Evolutionary conservation across 2,888 invertebrate species (phyloP).

Genomic region (Acheta domesticus): DNA sequence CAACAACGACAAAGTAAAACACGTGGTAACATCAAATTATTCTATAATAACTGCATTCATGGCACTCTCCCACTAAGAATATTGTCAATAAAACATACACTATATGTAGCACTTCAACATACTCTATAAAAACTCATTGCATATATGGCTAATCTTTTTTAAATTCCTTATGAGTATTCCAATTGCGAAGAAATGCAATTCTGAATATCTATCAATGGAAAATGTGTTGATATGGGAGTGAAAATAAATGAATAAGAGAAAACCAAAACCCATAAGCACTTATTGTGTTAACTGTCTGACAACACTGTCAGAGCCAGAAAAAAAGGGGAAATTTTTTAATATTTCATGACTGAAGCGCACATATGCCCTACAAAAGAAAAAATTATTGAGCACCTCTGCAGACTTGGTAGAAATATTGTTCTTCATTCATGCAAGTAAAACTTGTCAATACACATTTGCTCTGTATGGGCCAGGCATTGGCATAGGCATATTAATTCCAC

Average conservation of each 20-base stretch:
- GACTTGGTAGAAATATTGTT: neutral
- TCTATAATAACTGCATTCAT: neutral
- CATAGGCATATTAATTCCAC: constrained; percentile 75
- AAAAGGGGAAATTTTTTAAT: too few species aligned
- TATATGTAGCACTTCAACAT: neutral
- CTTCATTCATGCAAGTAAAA: neutral
- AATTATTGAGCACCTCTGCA: neutral
- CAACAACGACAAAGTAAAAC: neutral
- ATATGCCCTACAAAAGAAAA: neutral
- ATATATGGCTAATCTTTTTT: too few species aligned
- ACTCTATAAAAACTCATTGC: neutral
- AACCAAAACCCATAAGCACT: too few species aligned
- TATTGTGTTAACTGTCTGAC: too few species aligned
- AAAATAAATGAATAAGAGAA: too few species aligned
- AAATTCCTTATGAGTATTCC: too few species aligned
- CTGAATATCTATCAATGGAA: neutral
- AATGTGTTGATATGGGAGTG: too few species aligned
- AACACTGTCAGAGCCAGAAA: too few species aligned
- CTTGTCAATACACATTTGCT: neutral
- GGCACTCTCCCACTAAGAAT: too few species aligned
- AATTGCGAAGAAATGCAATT: neutral
- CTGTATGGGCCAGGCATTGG: constrained; percentile 48
- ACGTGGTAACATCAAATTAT: neutral
- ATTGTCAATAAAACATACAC: too few species aligned
- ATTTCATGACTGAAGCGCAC: neutral